Percentiles rank a stretch among this genome's conserved stretches.
These are phyloP conservation scores for Andrena haemorrhoa DNA, from an alignment of 2,888 invertebrate species.

Conservation along the genomic window DNA sequence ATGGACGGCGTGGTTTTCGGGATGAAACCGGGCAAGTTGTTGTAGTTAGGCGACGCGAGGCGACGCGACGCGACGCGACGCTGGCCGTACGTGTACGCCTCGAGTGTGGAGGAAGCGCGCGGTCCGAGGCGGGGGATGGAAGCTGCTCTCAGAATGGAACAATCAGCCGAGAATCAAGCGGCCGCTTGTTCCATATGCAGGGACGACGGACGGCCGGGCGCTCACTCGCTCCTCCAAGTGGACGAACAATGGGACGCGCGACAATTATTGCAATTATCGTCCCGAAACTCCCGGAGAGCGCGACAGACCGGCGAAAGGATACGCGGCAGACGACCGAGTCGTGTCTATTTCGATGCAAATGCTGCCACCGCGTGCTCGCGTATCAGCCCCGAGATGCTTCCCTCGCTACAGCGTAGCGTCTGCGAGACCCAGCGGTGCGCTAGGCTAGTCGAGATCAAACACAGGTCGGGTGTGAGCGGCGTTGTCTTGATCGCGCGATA, in stretches of 20 bases:
- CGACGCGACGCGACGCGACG: slow-evolving; percentile 60
- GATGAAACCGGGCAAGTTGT: slow-evolving; percentile 55
- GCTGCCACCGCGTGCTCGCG: slow-evolving; percentile 37
- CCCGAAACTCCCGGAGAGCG: slow-evolving; percentile 63
- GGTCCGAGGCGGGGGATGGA: slow-evolving; percentile 61
- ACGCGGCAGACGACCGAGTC: slow-evolving; percentile 59
- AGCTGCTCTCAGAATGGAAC: slow-evolving; percentile 83
- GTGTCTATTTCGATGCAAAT: slow-evolving; percentile 80
- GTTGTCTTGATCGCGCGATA: slow-evolving; percentile 40
- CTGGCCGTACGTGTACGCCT: slow-evolving; percentile 64
- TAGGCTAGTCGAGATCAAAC: slow-evolving; percentile 14
- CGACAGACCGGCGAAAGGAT: slow-evolving; percentile 63
- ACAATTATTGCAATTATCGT: slow-evolving; percentile 84
- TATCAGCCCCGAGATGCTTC: slow-evolving; percentile 31
- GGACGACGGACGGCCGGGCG: slow-evolving; percentile 73
- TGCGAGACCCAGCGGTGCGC: not conserved
- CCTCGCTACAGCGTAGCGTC: not conserved
- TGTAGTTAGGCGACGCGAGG: slow-evolving; percentile 49
- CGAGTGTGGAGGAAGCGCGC: slow-evolving; percentile 58
- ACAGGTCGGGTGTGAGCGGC: not conserved
- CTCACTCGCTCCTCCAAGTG: slow-evolving; percentile 76
- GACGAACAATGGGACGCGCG: slow-evolving; percentile 78
- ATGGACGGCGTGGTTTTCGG: slow-evolving; percentile 56
- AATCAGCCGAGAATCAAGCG: slow-evolving; percentile 84
- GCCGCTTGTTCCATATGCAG: slow-evolving; percentile 83